Evolutionary conservation across 2,113 vertebrate genomes (phyloP).

Genomic region (Electrona antarctica): DNA sequence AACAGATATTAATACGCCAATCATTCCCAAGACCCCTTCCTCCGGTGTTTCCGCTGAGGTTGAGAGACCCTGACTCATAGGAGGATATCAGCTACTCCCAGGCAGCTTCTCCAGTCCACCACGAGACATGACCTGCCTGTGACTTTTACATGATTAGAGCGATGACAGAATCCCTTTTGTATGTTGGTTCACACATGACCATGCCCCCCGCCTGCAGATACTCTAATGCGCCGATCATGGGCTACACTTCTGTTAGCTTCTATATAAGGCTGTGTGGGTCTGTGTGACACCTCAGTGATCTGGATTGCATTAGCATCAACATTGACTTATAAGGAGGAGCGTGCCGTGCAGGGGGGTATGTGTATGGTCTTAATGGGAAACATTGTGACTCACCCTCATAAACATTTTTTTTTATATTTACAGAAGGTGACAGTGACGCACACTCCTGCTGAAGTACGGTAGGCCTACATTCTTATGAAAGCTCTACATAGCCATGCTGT

Average conservation of each 20-base stretch:
- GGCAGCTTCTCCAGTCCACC: constrained; percentile 29
- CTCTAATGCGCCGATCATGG: constrained; percentile 50
- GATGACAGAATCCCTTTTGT: constrained; percentile 39
- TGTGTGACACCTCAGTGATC: constrained; percentile 59
- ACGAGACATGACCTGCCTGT: constrained; percentile 34
- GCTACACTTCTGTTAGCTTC: constrained; percentile 51
- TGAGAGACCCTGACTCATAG: constrained; percentile 8
- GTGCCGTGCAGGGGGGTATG: constrained; percentile 18
- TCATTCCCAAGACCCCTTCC: constrained; percentile 23
- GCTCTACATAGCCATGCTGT: not conserved
- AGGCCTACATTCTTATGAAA: constrained; percentile 45
- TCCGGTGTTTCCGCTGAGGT: not conserved
- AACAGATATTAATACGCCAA: constrained; percentile 18
- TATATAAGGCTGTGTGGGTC: constrained; percentile 69
- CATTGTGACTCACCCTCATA: constrained; percentile 58
- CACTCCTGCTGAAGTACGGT: constrained; percentile 11
- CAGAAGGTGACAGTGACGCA: constrained; percentile 33
- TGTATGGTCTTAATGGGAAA: constrained; percentile 43
- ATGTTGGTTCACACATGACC: constrained; percentile 28
- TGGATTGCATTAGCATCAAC: constrained; percentile 71
- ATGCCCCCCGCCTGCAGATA: constrained; percentile 23
- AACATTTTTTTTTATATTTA: constrained; percentile 58
- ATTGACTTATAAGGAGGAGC: constrained; percentile 80
- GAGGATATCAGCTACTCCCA: constrained; percentile 22
- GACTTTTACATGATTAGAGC: constrained; percentile 38